Evolutionary conservation across 2,113 vertebrate genomes (phyloP).

Genomic region (Danionella cerebrum): DNA sequence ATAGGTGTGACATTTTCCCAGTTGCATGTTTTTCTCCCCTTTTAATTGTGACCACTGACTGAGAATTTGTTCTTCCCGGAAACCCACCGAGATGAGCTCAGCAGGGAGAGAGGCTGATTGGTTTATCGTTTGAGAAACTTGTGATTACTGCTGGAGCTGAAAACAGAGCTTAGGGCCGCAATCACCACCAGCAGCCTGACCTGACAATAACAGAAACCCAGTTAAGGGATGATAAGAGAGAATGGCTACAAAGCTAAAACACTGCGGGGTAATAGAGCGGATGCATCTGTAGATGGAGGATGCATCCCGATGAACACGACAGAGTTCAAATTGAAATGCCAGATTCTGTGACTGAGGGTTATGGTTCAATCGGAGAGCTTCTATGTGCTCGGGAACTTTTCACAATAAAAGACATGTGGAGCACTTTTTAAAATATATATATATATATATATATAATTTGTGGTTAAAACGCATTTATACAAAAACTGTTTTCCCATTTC

Average conservation of each 20-base stretch:
- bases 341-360: neutral
- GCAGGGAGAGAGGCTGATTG: conserved; percentile 24
- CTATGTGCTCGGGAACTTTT: neutral
- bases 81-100: conserved; percentile 23
- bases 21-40: neutral
- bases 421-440: no score
- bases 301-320: neutral
- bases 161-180: conserved; percentile 15
- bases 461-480: no score
- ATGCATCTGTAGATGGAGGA: neutral
- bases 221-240: conserved; percentile 1
- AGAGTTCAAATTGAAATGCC: neutral
- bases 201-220: conserved; percentile 1
- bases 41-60: conserved; percentile 36
- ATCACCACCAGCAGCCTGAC: conserved; percentile 11
- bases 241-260: neutral
- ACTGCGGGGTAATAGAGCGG: neutral
- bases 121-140: conserved; percentile 24
- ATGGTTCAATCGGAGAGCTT: neutral
- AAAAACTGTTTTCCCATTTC: no score
- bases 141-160: conserved; percentile 26
- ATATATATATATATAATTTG: no score
- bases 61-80: conserved; percentile 17
- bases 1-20: neutral
- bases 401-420: no score